Base-by-base conservation (phyloP, 2,888 invertebrate species). In the Pachycephus smyrnensis region DNA sequence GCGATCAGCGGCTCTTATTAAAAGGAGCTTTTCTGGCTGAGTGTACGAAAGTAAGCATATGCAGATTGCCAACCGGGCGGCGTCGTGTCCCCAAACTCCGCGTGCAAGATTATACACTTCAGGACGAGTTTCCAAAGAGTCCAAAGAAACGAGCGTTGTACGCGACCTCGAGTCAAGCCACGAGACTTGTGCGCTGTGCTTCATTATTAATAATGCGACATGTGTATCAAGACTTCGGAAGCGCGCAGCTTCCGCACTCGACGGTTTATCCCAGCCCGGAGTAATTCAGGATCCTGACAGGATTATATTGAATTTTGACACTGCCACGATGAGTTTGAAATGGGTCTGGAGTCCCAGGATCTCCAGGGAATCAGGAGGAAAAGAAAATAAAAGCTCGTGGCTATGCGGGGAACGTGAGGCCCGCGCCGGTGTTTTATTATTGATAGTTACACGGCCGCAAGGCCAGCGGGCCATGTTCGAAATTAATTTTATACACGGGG, bases 391-490 rank as follows among this genome's bases (percentile, higher is more conserved):
- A 40, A 15, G 40, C 40, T 40, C 40, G 12, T 40, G 40, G 40
- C 40, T 40, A 40, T 15, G 40, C 1, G 40, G 12, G 76, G 82
- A 82, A 80, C 78, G 82, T 71, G 69, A 71, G 75, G 75, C 79
- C 68, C 77, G 35, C 75, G 69, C 30, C 74, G 30, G 75, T 81
- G 79, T 83, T 87, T 86, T 83, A 85, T 89, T 90, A 90, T 90
- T 90, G 89, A 90, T 89, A 89, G 90, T 89, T 90, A 90, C 90
- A 90, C 76, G 89, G 79, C 82, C 87, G 83, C 87, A 85, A 89
- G 87, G 86, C 88, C 89, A 86, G 86, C 88, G 87, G 87, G 86
- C 87, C 87, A 88, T 86, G 88, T 89, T 88, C 86, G 87, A 89
- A 90, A 89, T 90, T 90, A 90, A 89, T 90, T 90, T 89, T 86